Evolutionary conservation across 2,113 vertebrate species (phyloP).

Genomic region (Poeciliopsis retropinna): DNA sequence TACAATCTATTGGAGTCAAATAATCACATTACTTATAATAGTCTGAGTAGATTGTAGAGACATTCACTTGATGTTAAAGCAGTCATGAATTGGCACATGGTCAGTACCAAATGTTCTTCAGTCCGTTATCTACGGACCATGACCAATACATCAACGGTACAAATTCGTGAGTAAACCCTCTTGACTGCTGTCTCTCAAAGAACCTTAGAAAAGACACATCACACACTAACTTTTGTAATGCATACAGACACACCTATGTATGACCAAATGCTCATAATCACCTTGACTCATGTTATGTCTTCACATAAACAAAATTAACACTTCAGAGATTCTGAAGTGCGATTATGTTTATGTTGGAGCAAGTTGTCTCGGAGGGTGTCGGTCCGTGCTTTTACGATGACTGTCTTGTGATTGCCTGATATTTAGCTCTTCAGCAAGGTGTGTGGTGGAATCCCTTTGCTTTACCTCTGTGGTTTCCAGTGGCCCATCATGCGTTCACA

Average conservation of each 20-base stretch:
- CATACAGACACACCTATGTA: constrained; percentile 28
- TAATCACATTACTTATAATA: no score
- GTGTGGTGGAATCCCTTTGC: constrained; percentile 71
- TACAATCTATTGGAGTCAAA: no score
- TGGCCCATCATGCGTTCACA: constrained; percentile 66
- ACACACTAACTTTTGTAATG: constrained; percentile 37
- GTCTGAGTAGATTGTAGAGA: no score
- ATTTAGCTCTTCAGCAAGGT: constrained; percentile 46
- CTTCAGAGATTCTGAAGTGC: background rate
- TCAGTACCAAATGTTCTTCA: background rate
- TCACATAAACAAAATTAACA: constrained; percentile 18
- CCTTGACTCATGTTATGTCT: background rate
- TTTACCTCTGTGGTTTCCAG: constrained; percentile 69
- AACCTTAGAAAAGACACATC: constrained; percentile 38
- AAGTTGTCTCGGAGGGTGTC: constrained; percentile 7
- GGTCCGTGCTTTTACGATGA: constrained; percentile 43
- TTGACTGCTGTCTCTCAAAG: constrained; percentile 46
- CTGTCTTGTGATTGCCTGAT: constrained; percentile 47
- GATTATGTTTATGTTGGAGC: background rate
- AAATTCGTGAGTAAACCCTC: constrained; percentile 27
- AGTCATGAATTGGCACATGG: background rate
- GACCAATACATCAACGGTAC: background rate
- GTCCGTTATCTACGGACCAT: background rate
- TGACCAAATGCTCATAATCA: constrained; percentile 20
- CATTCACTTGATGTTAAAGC: no score